phyloP scores from a whole-genome alignment of 2,113 vertebrate species.

The Sphaerodactylus townsendi region DNA sequence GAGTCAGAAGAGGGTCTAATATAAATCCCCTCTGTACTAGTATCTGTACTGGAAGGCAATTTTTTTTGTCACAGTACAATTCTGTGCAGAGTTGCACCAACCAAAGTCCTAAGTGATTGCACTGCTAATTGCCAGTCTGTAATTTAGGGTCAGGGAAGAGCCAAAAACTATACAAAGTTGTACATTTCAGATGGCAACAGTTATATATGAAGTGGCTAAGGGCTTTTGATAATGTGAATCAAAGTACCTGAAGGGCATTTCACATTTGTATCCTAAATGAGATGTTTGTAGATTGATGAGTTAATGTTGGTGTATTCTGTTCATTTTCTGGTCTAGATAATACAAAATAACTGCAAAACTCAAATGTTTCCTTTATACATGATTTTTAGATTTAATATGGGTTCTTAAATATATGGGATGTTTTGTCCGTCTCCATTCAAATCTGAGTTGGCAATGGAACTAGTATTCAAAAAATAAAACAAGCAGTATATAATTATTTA shows the following conservation, averaged over 20 bases:
- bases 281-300: conserved; percentile 55
- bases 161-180: not conserved
- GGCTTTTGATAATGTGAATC: conserved; percentile 46
- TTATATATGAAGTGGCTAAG: not conserved
- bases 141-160: not conserved
- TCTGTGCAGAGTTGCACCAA: no score
- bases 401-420: conserved; percentile 1
- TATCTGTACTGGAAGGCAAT: no score
- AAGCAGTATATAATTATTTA: not conserved
- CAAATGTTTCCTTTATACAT: conserved; percentile 47
- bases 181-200: not conserved
- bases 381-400: conserved; percentile 14
- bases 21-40: no score
- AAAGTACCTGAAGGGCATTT: conserved; percentile 36
- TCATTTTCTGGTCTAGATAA: conserved; percentile 29
- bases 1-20: no score
- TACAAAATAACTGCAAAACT: conserved; percentile 29
- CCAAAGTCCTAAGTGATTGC: no score
- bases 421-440: not conserved
- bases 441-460: not conserved
- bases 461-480: accelerated
- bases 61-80: no score
- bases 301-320: conserved; percentile 10
- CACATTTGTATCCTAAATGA: conserved; percentile 39
- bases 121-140: no score